Evolutionary conservation across 2,797 vertebrate genomes (phyloP), one percentile per base, ranked within the genome.

Genomic region (Siniperca scherzeri): DNA sequence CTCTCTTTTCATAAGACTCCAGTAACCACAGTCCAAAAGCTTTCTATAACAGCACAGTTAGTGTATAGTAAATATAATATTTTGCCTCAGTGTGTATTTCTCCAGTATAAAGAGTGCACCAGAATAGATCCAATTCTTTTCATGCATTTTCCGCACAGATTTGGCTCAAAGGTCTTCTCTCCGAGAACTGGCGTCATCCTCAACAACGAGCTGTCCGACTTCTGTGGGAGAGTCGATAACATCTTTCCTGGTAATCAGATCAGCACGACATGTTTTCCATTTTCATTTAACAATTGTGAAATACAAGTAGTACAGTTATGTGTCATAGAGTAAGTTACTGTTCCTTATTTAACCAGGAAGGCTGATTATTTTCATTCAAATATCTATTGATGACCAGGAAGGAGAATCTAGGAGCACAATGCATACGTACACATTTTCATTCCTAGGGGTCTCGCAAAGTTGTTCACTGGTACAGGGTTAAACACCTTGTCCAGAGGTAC

Each of bases 141-240:
- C 3, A 61, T 66, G 27, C 44, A 1, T 84, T 65, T 78, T 46
- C 25, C 70, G 21, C n/a, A 73, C 82, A 99, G 98, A 85, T 99
- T 99, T 89, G 98, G 98, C 12, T 97, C 98, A 0, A 95, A 89
- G 87, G 89, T 98, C 1, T 96, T 96, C 82, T 99, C 98, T 0
- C 81, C 93, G 0, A 95, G 72, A 3, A 99, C 98, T 0, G 98
- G 98, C 56, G 87, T 99, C 40, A 94, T 99, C 81, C 95, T 99
- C 72, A 99, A 99, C 92, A 99, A 99, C 0, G 90, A 99, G 66
- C 93, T 99, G 0, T 91, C 86, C 0, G 98, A 99, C 85, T 97
- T 99, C 77, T 99, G 98, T 89, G 82, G 83, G 3, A 91, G 66
- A 77, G 83, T 66, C 2, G 75, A 92, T 4, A 33, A n/a, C n/a